Conservation (phyloP, 1,140 invertebrate genomes). For the Microplitis mediator region DNA sequence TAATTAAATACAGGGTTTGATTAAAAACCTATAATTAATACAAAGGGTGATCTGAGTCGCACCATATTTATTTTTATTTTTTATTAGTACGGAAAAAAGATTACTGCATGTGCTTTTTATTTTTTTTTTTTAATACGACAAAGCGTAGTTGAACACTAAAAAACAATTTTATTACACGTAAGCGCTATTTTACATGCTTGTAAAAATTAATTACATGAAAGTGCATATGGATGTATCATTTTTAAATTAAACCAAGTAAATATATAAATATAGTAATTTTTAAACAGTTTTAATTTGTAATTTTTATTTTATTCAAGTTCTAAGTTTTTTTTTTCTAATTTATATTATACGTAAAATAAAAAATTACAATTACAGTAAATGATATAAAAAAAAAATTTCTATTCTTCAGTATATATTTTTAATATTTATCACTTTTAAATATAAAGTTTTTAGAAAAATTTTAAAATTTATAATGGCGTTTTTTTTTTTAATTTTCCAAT, state of each 20-base stretch:
- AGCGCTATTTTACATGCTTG: constrained; percentile 19
- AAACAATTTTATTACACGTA: background rate
- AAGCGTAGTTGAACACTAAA: background rate
- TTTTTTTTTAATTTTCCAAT: no score
- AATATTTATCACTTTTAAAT: no score
- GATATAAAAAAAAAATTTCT: no score
- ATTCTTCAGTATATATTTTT: no score
- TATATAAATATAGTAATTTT: background rate
- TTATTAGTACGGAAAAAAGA: background rate
- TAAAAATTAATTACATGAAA: background rate
- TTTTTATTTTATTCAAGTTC: no score
- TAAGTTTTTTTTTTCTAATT: no score
- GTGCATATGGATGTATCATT: background rate
- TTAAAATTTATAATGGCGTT: no score
- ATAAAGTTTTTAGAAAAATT: background rate
- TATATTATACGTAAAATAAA: no score
- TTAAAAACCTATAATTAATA: background rate
- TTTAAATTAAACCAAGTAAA: background rate
- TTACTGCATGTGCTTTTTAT: constrained; percentile 13
- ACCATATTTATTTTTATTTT: background rate
- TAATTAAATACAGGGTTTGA: constrained; percentile 3
- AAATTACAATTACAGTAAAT: no score
- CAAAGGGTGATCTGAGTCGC: constrained; percentile 2
- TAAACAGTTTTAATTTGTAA: no score
- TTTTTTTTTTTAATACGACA: background rate